Evolutionary conservation across 1,140 invertebrate genomes (phyloP).

Genomic region (Eciton burchellii): DNA sequence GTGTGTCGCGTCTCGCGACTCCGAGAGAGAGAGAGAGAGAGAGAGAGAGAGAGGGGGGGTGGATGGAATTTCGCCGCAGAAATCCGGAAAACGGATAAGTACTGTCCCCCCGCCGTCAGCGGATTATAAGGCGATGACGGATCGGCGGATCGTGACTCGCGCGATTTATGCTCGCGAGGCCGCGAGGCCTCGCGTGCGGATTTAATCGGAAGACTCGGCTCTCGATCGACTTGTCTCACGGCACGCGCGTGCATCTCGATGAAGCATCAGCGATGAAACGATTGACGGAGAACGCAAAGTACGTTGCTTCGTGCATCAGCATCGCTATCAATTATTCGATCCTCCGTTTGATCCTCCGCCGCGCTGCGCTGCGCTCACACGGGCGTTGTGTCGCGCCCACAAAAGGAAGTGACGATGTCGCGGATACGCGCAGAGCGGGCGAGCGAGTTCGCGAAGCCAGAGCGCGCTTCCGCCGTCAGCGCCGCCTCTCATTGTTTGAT

Average conservation of each 20-base stretch:
- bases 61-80: too few relatives aligned
- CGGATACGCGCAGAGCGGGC: too few relatives aligned
- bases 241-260: neutral
- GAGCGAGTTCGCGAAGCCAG: neutral
- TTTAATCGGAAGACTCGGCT: constrained; percentile 34
- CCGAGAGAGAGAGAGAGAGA: too few relatives aligned
- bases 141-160: constrained; percentile 37
- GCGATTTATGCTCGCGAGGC: constrained; percentile 35
- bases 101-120: constrained; percentile 15
- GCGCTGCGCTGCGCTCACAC: too few relatives aligned
- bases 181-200: constrained; percentile 25
- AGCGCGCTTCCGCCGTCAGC: neutral
- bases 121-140: constrained; percentile 34
- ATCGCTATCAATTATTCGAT: too few relatives aligned
- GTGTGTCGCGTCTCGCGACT: too few relatives aligned
- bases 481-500: neutral
- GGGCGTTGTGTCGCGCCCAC: too few relatives aligned
- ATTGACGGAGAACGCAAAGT: too few relatives aligned
- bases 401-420: too few relatives aligned
- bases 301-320: too few relatives aligned
- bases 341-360: too few relatives aligned
- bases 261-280: constrained; percentile 10
- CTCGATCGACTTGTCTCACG: constrained; percentile 32
- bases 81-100: constrained; percentile 47
- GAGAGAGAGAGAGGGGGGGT: too few relatives aligned